A percentile compares a stretch with the other conserved stretches of the same genome.
Evolutionary conservation across 2,797 vertebrate species (phyloP).

Genomic region (Selene dorsalis): DNA sequence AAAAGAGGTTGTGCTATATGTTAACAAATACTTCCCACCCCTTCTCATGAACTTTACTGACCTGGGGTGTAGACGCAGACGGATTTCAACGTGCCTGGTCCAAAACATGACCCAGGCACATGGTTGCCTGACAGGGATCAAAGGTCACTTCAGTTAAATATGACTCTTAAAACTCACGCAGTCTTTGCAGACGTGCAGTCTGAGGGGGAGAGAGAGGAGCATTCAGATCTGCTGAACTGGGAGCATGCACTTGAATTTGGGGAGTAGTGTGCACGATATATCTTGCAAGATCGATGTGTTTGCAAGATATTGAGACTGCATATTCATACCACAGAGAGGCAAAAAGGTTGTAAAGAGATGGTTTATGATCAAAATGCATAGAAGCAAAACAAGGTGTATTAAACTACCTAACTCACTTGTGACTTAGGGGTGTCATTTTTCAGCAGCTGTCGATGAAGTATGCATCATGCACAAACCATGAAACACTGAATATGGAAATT

Average conservation of each 20-base stretch:
- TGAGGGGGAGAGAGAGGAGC: conserved; percentile 18
- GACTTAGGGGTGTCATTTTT: conserved; percentile 26
- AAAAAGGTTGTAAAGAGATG: not conserved
- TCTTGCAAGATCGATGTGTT: conserved; percentile 3
- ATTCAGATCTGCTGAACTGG: conserved; percentile 23
- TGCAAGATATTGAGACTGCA: not conserved
- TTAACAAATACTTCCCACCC: conserved; percentile 59
- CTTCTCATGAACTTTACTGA: conserved; percentile 69
- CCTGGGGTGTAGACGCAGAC: conserved; percentile 58
- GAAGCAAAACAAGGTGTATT: not conserved
- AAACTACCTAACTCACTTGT: conserved; percentile 1
- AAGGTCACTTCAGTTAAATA: conserved; percentile 77
- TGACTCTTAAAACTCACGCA: conserved; percentile 64
- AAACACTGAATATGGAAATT: conserved; percentile 28
- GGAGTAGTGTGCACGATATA: not conserved
- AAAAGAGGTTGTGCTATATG: conserved; percentile 47
- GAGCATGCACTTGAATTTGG: conserved; percentile 70
- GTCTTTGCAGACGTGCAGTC: conserved; percentile 20
- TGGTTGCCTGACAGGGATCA: conserved; percentile 80
- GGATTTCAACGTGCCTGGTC: conserved; percentile 71
- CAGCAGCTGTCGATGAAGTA: conserved; percentile 24
- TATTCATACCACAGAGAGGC: not conserved
- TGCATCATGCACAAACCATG: not conserved
- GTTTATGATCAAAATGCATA: not conserved
- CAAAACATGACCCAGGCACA: conserved; percentile 81